Percentiles rank a stretch among this genome's conserved stretches.
Conservation (phyloP, 1,140 invertebrate genomes). For the Proctacanthus coquilletti region DNA sequence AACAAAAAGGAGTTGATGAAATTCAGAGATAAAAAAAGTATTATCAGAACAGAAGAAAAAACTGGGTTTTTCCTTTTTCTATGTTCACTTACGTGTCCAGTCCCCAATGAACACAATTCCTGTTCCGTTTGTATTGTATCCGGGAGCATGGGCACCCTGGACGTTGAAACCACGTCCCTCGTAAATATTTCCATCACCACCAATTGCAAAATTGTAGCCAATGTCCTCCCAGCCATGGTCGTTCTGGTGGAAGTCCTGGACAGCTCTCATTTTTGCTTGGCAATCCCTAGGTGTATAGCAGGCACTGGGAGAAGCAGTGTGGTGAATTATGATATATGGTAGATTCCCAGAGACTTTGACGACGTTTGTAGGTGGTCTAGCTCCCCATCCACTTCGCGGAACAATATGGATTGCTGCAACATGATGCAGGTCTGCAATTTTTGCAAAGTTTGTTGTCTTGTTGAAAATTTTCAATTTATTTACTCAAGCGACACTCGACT, state of each 20-base stretch:
- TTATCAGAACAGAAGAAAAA: background rate
- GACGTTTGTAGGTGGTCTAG: too few relatives aligned
- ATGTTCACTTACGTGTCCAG: background rate
- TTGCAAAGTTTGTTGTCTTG: too few relatives aligned
- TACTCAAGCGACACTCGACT: too few relatives aligned
- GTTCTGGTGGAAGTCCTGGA: constrained; percentile 38
- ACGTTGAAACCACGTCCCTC: constrained; percentile 43
- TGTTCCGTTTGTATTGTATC: constrained; percentile 28
- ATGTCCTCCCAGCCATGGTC: constrained; percentile 36
- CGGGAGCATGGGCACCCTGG: constrained; percentile 40
- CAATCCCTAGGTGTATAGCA: constrained; percentile 35
- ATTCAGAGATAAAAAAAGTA: too few relatives aligned
- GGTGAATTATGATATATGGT: constrained; percentile 53
- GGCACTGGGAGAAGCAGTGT: constrained; percentile 37
- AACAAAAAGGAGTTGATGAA: too few relatives aligned
- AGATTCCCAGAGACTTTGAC: too few relatives aligned
- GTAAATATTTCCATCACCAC: constrained; percentile 47
- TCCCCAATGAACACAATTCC: constrained; percentile 43
- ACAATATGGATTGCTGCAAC: too few relatives aligned
- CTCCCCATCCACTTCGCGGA: too few relatives aligned
- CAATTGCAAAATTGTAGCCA: constrained; percentile 50
- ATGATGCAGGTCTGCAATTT: too few relatives aligned
- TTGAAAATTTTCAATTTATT: too few relatives aligned
- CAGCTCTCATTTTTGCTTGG: constrained; percentile 30
- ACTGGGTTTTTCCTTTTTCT: too few relatives aligned